A percentile compares a stretch with the other conserved stretches of the same genome.
Conservation (phyloP, 2,113 vertebrate species). For the Gopherus flavomarginatus region DNA sequence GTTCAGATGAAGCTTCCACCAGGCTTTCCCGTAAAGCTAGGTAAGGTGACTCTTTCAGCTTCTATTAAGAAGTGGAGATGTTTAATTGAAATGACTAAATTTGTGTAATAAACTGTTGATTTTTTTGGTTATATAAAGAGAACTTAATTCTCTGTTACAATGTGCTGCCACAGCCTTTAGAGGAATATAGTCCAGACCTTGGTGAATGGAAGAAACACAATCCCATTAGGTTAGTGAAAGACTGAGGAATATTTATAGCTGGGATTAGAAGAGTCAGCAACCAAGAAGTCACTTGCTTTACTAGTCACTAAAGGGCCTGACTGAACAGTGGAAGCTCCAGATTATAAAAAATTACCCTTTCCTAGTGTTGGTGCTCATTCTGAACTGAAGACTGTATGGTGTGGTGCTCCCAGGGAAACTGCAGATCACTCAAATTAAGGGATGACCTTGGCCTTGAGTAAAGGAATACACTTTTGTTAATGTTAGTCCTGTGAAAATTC, state of each 20-base stretch:
- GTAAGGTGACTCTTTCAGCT: constrained; percentile 73
- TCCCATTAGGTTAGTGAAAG: not conserved
- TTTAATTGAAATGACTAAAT: not conserved
- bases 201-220: not conserved
- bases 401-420: not conserved
- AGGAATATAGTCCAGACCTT: accelerated
- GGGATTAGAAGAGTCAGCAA: not conserved
- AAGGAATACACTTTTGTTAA: not conserved
- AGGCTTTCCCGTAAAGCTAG: constrained; percentile 97
- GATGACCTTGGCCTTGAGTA: not conserved
- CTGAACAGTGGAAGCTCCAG: not conserved
- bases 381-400: not conserved
- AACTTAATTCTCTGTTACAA: accelerated
- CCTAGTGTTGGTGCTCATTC: not conserved
- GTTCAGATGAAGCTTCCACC: constrained; percentile 99
- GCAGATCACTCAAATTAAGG: not conserved
- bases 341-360: accelerated
- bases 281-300: not conserved
- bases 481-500: not conserved
- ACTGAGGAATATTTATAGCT: not conserved
- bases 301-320: not conserved
- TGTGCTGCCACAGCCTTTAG: not conserved
- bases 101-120: accelerated
- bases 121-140: not conserved
- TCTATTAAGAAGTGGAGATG: accelerated